phyloP scores from a whole-genome alignment of 2,797 vertebrate genomes.

The Halcyon badia region DNA sequence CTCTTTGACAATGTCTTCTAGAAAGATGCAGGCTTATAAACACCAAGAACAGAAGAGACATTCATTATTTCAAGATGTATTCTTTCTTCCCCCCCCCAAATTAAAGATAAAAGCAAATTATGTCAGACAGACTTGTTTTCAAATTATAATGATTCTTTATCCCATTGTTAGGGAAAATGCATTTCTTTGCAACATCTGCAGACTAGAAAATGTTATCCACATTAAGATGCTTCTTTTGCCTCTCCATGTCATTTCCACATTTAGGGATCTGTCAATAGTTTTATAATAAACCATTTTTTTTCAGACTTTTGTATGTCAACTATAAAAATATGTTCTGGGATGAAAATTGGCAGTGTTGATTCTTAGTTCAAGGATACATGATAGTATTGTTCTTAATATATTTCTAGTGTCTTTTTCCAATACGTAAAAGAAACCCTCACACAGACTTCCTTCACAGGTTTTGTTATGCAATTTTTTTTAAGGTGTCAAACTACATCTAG shows the following conservation, averaged over 20 bases:
- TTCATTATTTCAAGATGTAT: background rate
- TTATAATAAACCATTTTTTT: background rate
- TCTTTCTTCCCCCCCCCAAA: background rate
- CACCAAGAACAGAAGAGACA: background rate
- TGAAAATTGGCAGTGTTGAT: background rate
- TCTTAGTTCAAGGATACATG: background rate
- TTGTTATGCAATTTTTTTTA: background rate
- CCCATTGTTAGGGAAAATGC: background rate
- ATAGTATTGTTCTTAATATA: background rate
- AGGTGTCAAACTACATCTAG: background rate
- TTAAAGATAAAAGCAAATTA: background rate
- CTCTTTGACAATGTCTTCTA: background rate
- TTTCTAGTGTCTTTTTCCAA: background rate
- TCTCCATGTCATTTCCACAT: background rate
- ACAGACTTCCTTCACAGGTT: background rate
- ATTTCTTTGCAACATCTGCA: background rate
- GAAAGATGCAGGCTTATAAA: background rate
- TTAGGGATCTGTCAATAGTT: background rate
- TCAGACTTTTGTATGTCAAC: background rate
- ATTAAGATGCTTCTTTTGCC: background rate
- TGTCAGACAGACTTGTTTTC: constrained; percentile 8
- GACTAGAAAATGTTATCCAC: background rate
- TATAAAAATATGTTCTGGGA: background rate
- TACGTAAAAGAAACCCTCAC: background rate
- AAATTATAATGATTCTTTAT: background rate